Base-by-base conservation (phyloP, 2,113 vertebrate genomes). In the Pelusios castaneus region DNA sequence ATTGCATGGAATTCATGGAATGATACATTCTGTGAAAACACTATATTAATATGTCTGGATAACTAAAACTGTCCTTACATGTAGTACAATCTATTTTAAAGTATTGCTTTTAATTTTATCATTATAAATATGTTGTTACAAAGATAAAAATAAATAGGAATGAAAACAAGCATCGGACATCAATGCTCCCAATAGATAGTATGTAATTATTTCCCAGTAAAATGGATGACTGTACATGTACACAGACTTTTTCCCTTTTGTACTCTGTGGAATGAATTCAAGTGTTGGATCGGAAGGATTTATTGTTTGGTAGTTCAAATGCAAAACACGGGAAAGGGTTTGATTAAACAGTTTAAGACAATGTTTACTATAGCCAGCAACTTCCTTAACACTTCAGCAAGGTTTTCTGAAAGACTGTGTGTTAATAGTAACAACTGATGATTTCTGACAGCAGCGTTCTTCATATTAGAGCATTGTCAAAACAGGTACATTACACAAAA, bases 1-100 rank as follows among this genome's bases (percentile, higher is more conserved):
- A 93, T 94, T 92, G n/a, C n/a, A n/a, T n/a, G 86, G 47, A 96
- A 94, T 95, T 93, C 55, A 67, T 86, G 24, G 90, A 92, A 91
- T 83, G 67, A 95, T 58, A 92, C 58, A 45, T 89, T 78, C 75
- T 93, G 88, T 85, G 87, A 91, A 91, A 97, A 70, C 70, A 70
- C 9, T 3, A 0, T 85, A 76, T 76, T 76, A 29, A 76, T 29
- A 27, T 76, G 6, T 27, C 73, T 27, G 41, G 87, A 86, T 80
- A 4, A 82, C 83, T 92, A 70, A 92, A 82, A 80, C 67, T 92
- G 25, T 13, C 84, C 94, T 93, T 88, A 55, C 54, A 70, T 38
- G 22, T 13, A 75, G 70, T 10, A 75, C 38, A 41, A 25, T 43
- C 24, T 75, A 10, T 76, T 76, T 76, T 45, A 27, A 12, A 13